phyloP scores from a whole-genome alignment of 2,797 vertebrate genomes.

The Borostomias antarcticus region DNA sequence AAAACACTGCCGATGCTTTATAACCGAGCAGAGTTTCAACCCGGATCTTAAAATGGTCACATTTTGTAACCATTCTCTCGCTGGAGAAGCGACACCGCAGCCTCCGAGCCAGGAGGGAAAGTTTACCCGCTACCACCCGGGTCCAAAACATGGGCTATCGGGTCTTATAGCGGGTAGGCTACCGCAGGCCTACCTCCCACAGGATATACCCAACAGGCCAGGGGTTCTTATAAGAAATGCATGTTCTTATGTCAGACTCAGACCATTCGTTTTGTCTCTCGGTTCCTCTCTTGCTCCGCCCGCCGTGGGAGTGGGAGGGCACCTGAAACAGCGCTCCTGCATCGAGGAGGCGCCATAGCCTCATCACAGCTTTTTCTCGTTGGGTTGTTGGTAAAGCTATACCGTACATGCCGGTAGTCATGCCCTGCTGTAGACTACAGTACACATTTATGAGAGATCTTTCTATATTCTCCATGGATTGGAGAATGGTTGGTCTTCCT shows the following conservation, averaged over 20 bases:
- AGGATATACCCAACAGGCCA: no score
- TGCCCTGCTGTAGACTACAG: no score
- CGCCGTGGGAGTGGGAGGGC: background rate
- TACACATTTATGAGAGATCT: no score
- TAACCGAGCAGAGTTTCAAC: background rate
- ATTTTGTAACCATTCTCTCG: background rate
- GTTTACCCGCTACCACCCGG: background rate
- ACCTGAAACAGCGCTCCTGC: slow-evolving; percentile 1
- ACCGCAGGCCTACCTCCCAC: no score
- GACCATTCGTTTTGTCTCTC: slow-evolving; percentile 41
- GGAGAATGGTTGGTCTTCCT: no score
- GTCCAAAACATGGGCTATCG: background rate
- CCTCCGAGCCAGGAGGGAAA: background rate
- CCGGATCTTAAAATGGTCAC: background rate
- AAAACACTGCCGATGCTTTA: slow-evolving; percentile 36
- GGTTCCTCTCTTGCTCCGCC: background rate
- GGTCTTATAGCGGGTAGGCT: no score
- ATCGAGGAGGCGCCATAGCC: slow-evolving; percentile 6
- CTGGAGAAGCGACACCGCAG: background rate
- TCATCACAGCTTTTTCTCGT: background rate
- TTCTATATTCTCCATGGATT: no score
- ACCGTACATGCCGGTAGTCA: no score
- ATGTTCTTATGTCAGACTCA: slow-evolving; percentile 46
- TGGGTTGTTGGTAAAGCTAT: no score
- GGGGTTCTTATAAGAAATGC: slow-evolving; percentile 6